Conservation (phyloP, 2,888 invertebrate genomes). For the Holacanthella duospinosa region DNA sequence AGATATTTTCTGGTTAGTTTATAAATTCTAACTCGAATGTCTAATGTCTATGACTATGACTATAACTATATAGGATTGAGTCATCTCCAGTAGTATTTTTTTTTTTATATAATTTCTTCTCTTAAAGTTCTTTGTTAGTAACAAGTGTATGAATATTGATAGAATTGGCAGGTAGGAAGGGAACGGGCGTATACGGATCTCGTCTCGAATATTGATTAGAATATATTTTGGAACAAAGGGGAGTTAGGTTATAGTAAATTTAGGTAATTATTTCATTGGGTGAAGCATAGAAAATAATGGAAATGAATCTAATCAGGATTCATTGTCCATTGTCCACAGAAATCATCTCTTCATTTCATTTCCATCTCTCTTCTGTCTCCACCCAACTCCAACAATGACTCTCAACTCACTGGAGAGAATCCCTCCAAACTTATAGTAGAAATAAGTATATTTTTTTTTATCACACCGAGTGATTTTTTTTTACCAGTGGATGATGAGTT, state of each 20-base stretch:
- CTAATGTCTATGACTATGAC: no score
- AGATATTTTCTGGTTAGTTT: no score
- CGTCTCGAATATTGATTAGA: conserved; percentile 1
- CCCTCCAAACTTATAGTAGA: no score
- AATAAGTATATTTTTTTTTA: no score
- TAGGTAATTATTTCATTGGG: conserved; percentile 9
- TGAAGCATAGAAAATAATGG: not conserved
- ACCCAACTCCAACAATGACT: no score
- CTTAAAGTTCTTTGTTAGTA: not conserved
- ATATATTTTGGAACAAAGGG: conserved; percentile 9
- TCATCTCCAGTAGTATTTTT: not conserved
- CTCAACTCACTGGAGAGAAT: no score
- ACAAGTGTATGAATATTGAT: not conserved
- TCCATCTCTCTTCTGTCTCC: conserved; percentile 5
- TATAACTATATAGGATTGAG: no score
- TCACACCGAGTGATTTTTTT: no score
- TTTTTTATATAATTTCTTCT: not conserved
- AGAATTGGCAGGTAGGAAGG: conserved; percentile 1
- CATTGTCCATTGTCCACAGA: conserved; percentile 8
- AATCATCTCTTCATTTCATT: not conserved
- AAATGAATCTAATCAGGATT: conserved; percentile 7
- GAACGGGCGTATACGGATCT: conserved; percentile 6
- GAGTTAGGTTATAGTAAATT: conserved; percentile 1
- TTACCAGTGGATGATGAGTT: not conserved
- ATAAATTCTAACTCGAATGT: no score